Evolutionary conservation across 2,113 vertebrate genomes (phyloP).

Genomic region (Stegostoma tigrinum): DNA sequence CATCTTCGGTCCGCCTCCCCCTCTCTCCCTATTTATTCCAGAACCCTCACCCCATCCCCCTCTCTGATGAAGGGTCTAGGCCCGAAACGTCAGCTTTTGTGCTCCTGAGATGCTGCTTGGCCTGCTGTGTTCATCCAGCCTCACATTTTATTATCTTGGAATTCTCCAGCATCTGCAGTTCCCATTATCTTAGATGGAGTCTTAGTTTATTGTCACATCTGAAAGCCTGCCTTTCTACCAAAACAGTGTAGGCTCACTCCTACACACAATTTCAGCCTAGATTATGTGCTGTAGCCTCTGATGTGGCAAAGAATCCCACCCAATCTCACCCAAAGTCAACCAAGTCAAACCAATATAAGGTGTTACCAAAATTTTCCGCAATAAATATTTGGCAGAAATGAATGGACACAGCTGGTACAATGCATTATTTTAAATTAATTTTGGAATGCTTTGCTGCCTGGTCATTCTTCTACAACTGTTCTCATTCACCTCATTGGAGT

Average conservation of each 20-base stretch:
- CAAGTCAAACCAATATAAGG: neutral
- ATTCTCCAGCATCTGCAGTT: too few species aligned
- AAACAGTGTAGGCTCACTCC: neutral
- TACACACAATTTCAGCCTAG: neutral
- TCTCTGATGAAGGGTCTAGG: too few species aligned
- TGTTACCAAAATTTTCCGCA: neutral
- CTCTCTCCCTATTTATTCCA: too few species aligned
- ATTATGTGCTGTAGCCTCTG: neutral
- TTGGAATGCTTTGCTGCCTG: neutral
- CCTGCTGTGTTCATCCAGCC: too few species aligned
- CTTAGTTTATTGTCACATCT: neutral
- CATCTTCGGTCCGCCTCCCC: too few species aligned
- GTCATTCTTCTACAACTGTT: neutral
- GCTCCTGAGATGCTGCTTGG: too few species aligned
- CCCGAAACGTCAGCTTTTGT: too few species aligned
- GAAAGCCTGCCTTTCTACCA: neutral
- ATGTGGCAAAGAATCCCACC: neutral
- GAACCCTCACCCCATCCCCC: too few species aligned
- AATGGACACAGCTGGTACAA: neutral
- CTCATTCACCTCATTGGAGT: neutral
- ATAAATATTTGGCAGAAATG: neutral
- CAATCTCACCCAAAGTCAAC: neutral
- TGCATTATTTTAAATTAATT: neutral
- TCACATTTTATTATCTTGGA: too few species aligned
- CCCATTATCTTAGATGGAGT: neutral